phyloP scores from a whole-genome alignment of 2,113 vertebrate genomes.

The Myrmecobius fasciatus region DNA sequence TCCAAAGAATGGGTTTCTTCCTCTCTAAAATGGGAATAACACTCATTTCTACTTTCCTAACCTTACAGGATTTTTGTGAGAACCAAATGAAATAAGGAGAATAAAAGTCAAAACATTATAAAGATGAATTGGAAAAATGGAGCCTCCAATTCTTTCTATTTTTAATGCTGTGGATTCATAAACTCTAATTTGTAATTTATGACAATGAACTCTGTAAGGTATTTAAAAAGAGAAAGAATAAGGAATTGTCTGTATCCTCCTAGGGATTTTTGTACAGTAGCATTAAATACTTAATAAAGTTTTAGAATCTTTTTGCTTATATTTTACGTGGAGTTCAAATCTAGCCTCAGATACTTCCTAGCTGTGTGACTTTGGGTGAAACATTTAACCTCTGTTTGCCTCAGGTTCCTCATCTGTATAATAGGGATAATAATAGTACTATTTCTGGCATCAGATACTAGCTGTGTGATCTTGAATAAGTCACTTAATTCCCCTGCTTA shows the following conservation, averaged over 20 bases:
- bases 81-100: background rate
- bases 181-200: background rate
- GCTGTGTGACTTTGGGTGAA: background rate
- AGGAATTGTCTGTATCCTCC: background rate
- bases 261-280: background rate
- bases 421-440: background rate
- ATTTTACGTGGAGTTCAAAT: background rate
- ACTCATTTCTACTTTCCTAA: background rate
- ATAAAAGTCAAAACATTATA: background rate
- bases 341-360: background rate
- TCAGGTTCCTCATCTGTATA: background rate
- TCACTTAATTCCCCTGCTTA: background rate
- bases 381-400: background rate
- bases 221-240: background rate
- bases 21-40: background rate
- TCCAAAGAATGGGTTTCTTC: background rate
- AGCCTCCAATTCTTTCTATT: background rate
- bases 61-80: background rate
- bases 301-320: background rate
- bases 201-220: background rate
- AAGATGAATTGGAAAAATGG: background rate
- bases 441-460: background rate
- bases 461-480: background rate
- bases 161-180: background rate
- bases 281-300: background rate